A percentile compares a stretch with the other conserved stretches of the same genome.
Evolutionary conservation across 2,797 vertebrate genomes (phyloP).

Genomic region (Carduelis carduelis): DNA sequence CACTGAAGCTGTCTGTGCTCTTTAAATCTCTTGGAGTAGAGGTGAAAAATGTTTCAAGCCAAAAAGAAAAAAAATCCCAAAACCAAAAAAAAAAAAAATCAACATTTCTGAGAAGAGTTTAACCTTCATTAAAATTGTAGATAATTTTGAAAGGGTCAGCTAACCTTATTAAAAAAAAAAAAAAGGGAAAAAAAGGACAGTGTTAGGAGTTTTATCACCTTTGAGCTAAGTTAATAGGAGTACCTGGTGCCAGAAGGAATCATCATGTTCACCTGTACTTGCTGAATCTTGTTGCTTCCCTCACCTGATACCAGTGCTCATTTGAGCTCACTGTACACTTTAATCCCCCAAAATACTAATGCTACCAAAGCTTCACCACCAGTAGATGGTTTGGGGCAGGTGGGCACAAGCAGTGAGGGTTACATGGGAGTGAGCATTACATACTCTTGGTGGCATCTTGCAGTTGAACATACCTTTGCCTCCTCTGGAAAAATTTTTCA

Average conservation of each 20-base stretch:
- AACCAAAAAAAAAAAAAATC: background rate
- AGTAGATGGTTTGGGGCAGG: background rate
- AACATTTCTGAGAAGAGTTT: background rate
- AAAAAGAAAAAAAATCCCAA: background rate
- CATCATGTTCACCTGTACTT: background rate
- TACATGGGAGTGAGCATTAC: background rate
- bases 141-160: background rate
- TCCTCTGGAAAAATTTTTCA: background rate
- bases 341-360: background rate
- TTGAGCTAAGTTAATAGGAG: background rate
- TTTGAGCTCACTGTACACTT: background rate
- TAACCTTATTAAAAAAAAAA: background rate
- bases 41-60: background rate
- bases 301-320: background rate
- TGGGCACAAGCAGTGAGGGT: background rate
- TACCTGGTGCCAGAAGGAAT: background rate
- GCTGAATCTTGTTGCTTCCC: background rate
- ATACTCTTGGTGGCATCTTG: background rate
- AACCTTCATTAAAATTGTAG: background rate
- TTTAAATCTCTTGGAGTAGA: background rate
- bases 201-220: background rate
- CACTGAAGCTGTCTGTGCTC: background rate
- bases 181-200: rapidly evolving
- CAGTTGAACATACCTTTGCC: background rate
- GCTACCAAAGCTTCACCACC: background rate